Conservation (phyloP, 2,888 invertebrate genomes). For the Xestia sexstrigata region DNA sequence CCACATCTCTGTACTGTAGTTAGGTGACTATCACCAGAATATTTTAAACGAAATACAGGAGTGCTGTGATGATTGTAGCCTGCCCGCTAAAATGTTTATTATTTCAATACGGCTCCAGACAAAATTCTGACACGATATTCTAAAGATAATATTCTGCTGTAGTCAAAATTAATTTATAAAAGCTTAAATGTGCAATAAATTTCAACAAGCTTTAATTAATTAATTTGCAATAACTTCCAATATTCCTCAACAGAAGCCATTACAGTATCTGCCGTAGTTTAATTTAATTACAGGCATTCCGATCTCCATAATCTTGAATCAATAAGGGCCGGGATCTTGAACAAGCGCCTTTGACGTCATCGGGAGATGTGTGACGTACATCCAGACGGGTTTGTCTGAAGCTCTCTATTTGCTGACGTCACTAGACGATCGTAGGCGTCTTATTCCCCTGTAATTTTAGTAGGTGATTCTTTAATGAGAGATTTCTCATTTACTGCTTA, state of each 20-base stretch:
- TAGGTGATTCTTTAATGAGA: background rate
- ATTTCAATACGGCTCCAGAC: background rate
- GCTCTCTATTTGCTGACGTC: conserved; percentile 43
- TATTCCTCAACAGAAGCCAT: background rate
- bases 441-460: conserved; percentile 15
- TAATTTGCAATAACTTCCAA: background rate
- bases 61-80: background rate
- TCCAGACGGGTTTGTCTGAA: conserved; percentile 18
- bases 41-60: background rate
- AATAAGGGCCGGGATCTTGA: conserved; percentile 27
- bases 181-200: background rate
- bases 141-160: background rate
- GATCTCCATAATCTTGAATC: background rate
- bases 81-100: background rate
- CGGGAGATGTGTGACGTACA: conserved; percentile 50
- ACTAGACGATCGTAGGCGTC: conserved; percentile 43
- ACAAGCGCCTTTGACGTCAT: conserved; percentile 54
- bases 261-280: background rate
- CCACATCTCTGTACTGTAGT: background rate
- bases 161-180: too few species aligned
- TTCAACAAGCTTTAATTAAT: background rate
- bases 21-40: background rate
- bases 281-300: conserved; percentile 21
- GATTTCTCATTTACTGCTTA: background rate
- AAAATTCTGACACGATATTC: background rate